phyloP scores from a whole-genome alignment of 1,140 invertebrate species.

The Gonioctena quinquepunctata region DNA sequence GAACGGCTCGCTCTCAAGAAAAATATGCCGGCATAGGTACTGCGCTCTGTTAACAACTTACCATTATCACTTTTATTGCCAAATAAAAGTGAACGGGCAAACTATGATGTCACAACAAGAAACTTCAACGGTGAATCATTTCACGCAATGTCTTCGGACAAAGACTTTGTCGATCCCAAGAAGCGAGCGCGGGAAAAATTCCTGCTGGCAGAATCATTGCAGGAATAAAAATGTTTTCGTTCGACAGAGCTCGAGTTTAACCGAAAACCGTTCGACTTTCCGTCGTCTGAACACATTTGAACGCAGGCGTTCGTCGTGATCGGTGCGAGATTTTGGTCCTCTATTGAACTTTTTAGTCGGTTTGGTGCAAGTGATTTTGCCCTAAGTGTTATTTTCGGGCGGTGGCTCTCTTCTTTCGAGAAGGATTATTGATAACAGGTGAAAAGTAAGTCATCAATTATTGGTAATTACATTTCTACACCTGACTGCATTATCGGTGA shows the following conservation, averaged over 20 bases:
- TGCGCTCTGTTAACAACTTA: too few relatives aligned
- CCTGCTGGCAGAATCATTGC: background rate
- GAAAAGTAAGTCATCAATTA: background rate
- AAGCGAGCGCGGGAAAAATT: background rate
- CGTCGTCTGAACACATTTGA: background rate
- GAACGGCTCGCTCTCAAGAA: too few relatives aligned
- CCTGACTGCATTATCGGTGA: background rate
- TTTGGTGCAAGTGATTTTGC: background rate
- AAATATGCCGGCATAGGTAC: too few relatives aligned
- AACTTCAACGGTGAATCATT: background rate
- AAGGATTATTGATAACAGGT: background rate
- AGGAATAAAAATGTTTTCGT: background rate
- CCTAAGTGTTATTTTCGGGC: background rate
- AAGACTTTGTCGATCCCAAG: background rate
- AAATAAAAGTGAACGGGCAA: background rate
- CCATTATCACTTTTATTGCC: background rate
- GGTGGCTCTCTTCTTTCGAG: background rate
- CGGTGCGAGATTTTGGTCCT: background rate
- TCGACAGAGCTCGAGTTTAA: background rate
- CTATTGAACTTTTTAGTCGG: background rate
- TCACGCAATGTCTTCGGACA: background rate
- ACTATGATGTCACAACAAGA: background rate
- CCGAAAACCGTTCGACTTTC: background rate
- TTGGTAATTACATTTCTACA: background rate
- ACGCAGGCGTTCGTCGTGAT: conserved; percentile 1